These are phyloP conservation scores for Asobara japonica DNA, from an alignment of 1,140 invertebrate genomes.

Conservation along the genomic window DNA sequence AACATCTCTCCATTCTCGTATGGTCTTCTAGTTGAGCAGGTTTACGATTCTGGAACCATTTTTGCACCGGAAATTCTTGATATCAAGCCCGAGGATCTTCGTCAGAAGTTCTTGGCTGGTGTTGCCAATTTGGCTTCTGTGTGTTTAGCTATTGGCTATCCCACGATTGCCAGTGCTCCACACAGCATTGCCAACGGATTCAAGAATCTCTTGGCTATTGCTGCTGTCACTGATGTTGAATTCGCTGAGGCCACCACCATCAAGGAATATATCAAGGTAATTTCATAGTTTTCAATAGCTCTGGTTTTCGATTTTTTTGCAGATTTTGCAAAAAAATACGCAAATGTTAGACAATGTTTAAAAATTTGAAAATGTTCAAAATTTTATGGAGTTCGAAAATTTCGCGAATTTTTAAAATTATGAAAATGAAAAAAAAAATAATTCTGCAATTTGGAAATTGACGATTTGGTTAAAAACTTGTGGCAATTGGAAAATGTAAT, in stretches of 20 bases:
- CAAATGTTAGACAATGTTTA: too few species aligned
- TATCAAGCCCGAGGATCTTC: constrained; percentile 96
- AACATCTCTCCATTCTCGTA: constrained; percentile 99
- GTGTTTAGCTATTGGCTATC: constrained; percentile 93
- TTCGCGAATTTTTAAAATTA: too few species aligned
- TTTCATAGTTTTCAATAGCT: too few species aligned
- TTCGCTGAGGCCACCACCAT: constrained; percentile 95
- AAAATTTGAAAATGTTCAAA: too few species aligned
- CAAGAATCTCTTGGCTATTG: constrained; percentile 97
- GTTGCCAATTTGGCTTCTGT: constrained; percentile 95
- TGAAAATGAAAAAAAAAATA: too few species aligned
- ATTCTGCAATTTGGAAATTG: too few species aligned
- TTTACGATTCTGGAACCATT: constrained; percentile 98
- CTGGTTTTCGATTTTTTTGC: too few species aligned
- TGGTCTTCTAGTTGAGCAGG: constrained; percentile 93
- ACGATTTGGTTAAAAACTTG: neutral
- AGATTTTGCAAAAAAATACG: too few species aligned
- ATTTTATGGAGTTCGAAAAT: too few species aligned
- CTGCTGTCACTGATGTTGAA: constrained; percentile 93
- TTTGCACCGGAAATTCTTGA: constrained; percentile 97
- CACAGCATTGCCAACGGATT: constrained; percentile 98
- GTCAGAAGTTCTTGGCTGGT: constrained; percentile 89
- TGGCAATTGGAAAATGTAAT: constrained; percentile 8
- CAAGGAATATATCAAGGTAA: constrained; percentile 87
- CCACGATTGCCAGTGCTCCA: constrained; percentile 94